Base-by-base conservation (phyloP, 2,113 vertebrate genomes). In the Clinocottus analis region DNA sequence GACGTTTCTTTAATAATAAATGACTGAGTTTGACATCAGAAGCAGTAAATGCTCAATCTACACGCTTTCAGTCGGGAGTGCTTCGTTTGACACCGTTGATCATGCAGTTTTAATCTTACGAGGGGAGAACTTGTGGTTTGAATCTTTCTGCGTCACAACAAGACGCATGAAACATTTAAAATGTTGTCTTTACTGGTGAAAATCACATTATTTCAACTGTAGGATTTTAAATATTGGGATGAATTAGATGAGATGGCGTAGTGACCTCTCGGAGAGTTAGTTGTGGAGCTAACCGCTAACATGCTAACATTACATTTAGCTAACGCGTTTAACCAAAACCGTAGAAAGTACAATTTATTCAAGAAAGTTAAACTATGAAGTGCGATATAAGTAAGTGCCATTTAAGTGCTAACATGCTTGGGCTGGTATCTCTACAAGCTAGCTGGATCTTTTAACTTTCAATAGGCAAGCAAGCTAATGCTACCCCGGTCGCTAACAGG, bases 1-100 rank as follows among this genome's bases (percentile, higher is more conserved):
- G 23, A 56, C 23, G 61, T 23, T 23, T 23, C 25, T 58, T 66
- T 47, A 75, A 66, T 66, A 75, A 58, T 75, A 17, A 13, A 66
- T 25, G 39, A 67, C 61, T 56, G 1, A 25, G 41, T 55, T 51
- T 27, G 35, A 73, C 53, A 58, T 53, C 53, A 29, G 68, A 41
- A 55, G 33, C 67, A 45, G 43, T 2, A 41, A 33, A 68, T 25
- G 47, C 7, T 53, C 21, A 51, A 9, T 53, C 43, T 1, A 23
- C 31, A 51, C 60, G 27, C 16, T 49, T 21, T 19, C n/a, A 62
- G 14, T 25, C 25, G 29, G 12, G 71, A 73, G 45, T 7, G 10
- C 72, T 63, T 16, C 31, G 2, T 31, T 31, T 21, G 12, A 60
- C 19, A 47, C 31, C 2, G 17, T n/a, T 45, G 37, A 45, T 45